These are phyloP conservation scores for Limnephilus marmoratus DNA, from an alignment of 2,888 invertebrate genomes.

Conservation along the genomic window DNA sequence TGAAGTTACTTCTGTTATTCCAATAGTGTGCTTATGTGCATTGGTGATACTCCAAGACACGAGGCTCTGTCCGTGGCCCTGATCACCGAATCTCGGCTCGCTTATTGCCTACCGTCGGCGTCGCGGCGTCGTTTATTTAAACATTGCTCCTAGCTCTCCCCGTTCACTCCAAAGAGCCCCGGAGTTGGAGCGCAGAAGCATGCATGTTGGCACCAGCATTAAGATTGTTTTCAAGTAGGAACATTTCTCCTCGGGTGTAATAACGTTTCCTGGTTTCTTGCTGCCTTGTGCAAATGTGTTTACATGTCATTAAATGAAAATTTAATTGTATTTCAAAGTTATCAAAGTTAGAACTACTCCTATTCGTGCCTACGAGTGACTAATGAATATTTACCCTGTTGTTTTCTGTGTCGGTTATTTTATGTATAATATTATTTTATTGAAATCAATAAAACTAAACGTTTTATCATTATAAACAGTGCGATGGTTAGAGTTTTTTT, in stretches of 20 bases:
- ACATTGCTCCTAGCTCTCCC: not conserved
- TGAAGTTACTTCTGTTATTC: not conserved
- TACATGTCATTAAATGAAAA: not conserved
- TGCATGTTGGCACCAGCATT: constrained; percentile 32
- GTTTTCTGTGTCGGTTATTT: not conserved
- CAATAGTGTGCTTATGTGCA: not conserved
- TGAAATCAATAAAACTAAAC: not conserved
- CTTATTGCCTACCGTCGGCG: constrained; percentile 53
- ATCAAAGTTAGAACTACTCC: not conserved
- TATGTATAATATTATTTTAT: not conserved
- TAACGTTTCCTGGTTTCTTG: constrained; percentile 7
- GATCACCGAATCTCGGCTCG: constrained; percentile 9
- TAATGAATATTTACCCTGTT: not conserved
- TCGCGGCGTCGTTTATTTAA: constrained; percentile 58
- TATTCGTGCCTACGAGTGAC: not conserved
- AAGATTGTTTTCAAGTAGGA: constrained; percentile 46
- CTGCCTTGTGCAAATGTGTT: not conserved
- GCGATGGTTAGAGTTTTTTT: not conserved
- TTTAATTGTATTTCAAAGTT: not conserved
- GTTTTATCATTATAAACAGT: not conserved
- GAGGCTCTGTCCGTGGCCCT: not conserved
- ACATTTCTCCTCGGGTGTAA: constrained; percentile 8
- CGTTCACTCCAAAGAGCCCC: not conserved
- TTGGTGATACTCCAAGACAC: not conserved
- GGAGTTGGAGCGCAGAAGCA: not conserved